These are phyloP conservation scores for Mamestra brassicae DNA, from an alignment of 2,888 invertebrate species.

Conservation along the genomic window DNA sequence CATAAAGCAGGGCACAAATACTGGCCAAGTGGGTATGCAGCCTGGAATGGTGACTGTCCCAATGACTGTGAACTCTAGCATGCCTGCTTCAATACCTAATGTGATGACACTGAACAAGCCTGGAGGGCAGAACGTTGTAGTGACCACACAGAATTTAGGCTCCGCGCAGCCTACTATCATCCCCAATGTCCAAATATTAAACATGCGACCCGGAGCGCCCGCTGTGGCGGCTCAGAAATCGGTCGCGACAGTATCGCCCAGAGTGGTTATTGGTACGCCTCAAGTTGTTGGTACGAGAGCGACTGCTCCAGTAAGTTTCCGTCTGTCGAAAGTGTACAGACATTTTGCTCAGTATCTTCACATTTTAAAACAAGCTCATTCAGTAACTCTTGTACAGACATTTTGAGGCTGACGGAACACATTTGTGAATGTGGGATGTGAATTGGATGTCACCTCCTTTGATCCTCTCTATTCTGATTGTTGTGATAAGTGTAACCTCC, in stretches of 20 bases:
- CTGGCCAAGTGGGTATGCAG: conserved; percentile 85
- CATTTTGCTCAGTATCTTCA: conserved; percentile 66
- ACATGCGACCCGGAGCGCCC: conserved; percentile 95
- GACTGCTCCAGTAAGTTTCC: conserved; percentile 93
- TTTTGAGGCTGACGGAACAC: conserved; percentile 69
- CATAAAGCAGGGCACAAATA: conserved; percentile 84
- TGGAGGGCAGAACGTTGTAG: conserved; percentile 88
- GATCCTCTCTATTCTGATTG: conserved; percentile 47
- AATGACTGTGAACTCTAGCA: conserved; percentile 92
- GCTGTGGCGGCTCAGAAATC: conserved; percentile 93
- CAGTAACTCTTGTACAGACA: conserved; percentile 70
- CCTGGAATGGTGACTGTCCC: conserved; percentile 92
- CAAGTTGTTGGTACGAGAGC: conserved; percentile 96
- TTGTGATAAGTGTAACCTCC: conserved; percentile 34
- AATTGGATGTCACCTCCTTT: conserved; percentile 54
- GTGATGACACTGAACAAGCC: conserved; percentile 92
- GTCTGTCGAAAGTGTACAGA: conserved; percentile 60
- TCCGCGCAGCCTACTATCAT: conserved; percentile 92
- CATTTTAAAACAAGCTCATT: conserved; percentile 56
- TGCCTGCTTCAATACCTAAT: conserved; percentile 91
- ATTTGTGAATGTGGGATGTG: conserved; percentile 60
- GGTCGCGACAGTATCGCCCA: conserved; percentile 94
- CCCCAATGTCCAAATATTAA: conserved; percentile 96
- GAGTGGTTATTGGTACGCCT: conserved; percentile 96
- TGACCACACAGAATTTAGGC: conserved; percentile 92